phyloP scores from a whole-genome alignment of 2,797 vertebrate species.

The Urocyon cinereoargenteus region DNA sequence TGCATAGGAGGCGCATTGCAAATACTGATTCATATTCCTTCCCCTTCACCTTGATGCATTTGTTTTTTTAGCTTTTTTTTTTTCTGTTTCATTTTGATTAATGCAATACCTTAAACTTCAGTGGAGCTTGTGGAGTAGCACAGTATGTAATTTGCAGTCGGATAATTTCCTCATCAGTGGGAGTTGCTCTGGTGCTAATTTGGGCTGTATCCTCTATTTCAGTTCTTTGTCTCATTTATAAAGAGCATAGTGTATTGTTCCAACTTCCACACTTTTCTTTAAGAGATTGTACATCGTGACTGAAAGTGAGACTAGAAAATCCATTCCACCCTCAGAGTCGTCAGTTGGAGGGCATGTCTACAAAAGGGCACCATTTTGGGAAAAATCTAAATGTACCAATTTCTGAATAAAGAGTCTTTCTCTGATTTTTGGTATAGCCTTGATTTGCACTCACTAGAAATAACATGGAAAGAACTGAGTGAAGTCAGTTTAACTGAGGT shows the following conservation, averaged over 20 bases:
- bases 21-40: not conserved
- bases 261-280: conserved; percentile 54
- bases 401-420: not conserved
- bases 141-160: conserved; percentile 75
- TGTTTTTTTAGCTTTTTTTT: conserved; percentile 15
- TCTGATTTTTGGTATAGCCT: not conserved
- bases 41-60: not conserved
- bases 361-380: not conserved
- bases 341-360: not conserved
- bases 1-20: not conserved
- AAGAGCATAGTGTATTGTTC: conserved; percentile 64
- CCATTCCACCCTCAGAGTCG: not conserved
- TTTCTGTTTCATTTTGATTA: conserved; percentile 41
- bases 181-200: conserved; percentile 59
- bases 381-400: not conserved
- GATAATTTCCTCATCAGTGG: conserved; percentile 62
- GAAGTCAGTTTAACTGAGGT: not conserved
- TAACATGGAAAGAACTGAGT: not conserved
- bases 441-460: not conserved
- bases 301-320: conserved; percentile 72
- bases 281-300: conserved; percentile 17
- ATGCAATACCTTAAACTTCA: conserved; percentile 62
- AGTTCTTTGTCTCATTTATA: conserved; percentile 71
- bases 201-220: conserved; percentile 68
- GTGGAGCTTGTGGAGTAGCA: not conserved